Evolutionary conservation across 2,113 vertebrate species (phyloP).

Genomic region (Blennius ocellaris): DNA sequence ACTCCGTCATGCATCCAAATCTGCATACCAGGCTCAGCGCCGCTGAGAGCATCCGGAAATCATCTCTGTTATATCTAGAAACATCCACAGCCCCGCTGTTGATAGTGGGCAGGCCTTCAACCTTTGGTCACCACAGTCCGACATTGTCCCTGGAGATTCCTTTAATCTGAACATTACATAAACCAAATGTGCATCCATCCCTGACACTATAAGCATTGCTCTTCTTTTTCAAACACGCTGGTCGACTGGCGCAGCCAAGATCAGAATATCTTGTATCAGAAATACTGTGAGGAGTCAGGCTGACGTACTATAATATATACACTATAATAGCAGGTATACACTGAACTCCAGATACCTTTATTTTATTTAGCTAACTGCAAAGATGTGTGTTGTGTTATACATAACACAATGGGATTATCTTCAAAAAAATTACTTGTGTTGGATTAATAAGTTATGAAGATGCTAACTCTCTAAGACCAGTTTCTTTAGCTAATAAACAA

Average conservation of each 20-base stretch:
- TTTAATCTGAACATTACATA: neutral
- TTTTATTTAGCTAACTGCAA: neutral
- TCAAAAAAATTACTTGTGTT: too few relatives aligned
- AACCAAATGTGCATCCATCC: constrained; percentile 3
- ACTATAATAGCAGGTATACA: rapidly evolving
- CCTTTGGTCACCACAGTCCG: neutral
- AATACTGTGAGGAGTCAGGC: neutral
- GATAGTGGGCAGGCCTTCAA: neutral
- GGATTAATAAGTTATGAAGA: too few relatives aligned
- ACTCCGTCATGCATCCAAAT: neutral
- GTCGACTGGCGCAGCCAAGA: neutral
- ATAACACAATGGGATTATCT: too few relatives aligned
- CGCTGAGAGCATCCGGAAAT: neutral
- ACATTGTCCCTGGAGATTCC: neutral
- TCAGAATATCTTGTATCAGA: neutral
- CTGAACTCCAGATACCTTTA: neutral
- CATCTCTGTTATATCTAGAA: neutral
- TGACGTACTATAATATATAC: neutral
- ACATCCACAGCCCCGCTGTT: neutral
- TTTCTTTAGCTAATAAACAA: too few relatives aligned
- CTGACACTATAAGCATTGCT: neutral
- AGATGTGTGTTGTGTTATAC: neutral
- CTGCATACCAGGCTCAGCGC: neutral
- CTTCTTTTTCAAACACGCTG: neutral
- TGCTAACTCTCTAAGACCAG: too few relatives aligned